Conservation (phyloP, 2,888 invertebrate species). For the Sphinx pinastri region DNA sequence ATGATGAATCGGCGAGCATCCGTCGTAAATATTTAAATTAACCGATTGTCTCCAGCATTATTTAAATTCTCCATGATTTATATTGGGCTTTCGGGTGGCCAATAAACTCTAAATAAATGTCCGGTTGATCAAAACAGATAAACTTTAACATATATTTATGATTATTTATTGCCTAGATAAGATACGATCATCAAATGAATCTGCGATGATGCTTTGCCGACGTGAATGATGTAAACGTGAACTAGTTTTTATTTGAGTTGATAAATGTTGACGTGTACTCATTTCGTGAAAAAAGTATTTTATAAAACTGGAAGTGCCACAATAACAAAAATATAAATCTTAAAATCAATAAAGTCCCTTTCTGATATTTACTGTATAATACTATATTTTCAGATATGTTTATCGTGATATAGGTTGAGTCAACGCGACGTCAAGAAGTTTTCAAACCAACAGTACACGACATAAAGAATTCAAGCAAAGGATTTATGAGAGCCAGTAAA, state of each 20-base stretch:
- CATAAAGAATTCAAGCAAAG: not conserved
- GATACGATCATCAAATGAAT: slow-evolving; percentile 22
- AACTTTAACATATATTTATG: slow-evolving; percentile 1
- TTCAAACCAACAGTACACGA: too few relatives aligned
- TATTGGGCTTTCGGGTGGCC: slow-evolving; percentile 10
- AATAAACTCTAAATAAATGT: not conserved
- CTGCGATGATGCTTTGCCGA: slow-evolving; percentile 5
- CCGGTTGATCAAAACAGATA: slow-evolving; percentile 12
- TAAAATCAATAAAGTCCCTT: not conserved
- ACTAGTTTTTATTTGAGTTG: not conserved
- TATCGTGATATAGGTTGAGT: too few relatives aligned
- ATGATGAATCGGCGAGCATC: slow-evolving; percentile 39
- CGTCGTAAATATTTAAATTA: slow-evolving; percentile 41
- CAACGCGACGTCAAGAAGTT: too few relatives aligned
- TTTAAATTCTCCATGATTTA: slow-evolving; percentile 21
- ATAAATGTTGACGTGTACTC: not conserved
- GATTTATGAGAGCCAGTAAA: not conserved
- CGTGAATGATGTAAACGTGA: slow-evolving; percentile 3
- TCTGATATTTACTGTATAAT: too few relatives aligned
- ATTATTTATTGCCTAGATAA: slow-evolving; percentile 18
- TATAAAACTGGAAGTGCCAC: not conserved
- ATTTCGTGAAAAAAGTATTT: not conserved
- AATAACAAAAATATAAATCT: not conserved
- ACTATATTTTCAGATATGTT: too few relatives aligned
- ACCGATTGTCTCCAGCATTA: slow-evolving; percentile 26